Evolutionary conservation across 2,888 invertebrate genomes (phyloP), one percentile per base, ranked within the genome.

Genomic region (Odontocerum albicorne): DNA sequence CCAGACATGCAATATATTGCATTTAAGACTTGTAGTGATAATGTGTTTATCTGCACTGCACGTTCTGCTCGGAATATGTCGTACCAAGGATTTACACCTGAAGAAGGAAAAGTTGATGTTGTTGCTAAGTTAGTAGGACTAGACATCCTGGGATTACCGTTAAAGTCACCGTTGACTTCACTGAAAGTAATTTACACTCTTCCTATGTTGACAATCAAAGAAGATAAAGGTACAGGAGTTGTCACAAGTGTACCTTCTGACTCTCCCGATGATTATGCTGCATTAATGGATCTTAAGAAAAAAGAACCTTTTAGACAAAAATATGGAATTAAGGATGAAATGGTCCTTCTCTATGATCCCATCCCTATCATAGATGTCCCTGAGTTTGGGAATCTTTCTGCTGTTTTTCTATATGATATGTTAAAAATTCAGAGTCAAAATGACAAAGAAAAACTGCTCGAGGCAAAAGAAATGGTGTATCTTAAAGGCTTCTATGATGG

Each of bases 241-340:
- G 99, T 99, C 0, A 96, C 96, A 0, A 96, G 96, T 63, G 99
- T 99, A 1, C 98, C 97, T 0, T 98, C 98, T 0, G 99, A 99
- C 76, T 92, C 99, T 0, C 98, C 99, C 0, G 99, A 99, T 71
- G 99, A 99, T 73, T 98, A 90, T 72, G 97, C 97, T 0, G 98
- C 98, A 4, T 78, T 99, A 3, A 79, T 88, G 7, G 99, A 99
- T 73, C 76, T 99, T 57, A 94, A 97, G 70, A 97, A 96, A 70
- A 99, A 99, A 70, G 85, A 87, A 67, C 85, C 94, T 0, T 84
- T 98, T 59, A 82, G 98, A 62, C 90, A 94, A 71, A 99, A 98
- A 69, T 99, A 95, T 71, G 85, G 85, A 7, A 86, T 99, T 50
- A 80, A 75, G 55, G 93, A 96, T 68, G 78, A 81, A 63, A 84